These are phyloP conservation scores for Drosophila formosana DNA, from an alignment of 2,888 invertebrate species.

Conservation along the genomic window DNA sequence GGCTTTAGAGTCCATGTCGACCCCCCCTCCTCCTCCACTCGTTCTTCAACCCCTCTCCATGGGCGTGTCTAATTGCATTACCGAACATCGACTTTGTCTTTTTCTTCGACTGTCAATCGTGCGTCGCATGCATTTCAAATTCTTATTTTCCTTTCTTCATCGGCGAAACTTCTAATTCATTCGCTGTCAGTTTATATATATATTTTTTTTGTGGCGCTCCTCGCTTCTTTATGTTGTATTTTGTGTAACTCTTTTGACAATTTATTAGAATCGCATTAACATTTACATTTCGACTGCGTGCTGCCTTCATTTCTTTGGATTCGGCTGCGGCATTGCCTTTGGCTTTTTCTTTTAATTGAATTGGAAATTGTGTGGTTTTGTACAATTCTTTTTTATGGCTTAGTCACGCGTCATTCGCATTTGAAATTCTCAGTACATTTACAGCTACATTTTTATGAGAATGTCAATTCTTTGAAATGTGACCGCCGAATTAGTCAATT, in stretches of 20 bases:
- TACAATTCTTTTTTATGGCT: conserved; percentile 59
- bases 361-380: conserved; percentile 52
- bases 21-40: not conserved
- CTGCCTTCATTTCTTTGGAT: conserved; percentile 25
- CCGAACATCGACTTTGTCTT: conserved; percentile 24
- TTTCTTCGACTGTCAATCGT: conserved; percentile 54
- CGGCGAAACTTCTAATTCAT: conserved; percentile 48
- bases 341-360: conserved; percentile 55
- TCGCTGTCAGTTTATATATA: conserved; percentile 34
- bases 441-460: conserved; percentile 34
- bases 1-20: conserved; percentile 7
- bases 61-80: conserved; percentile 69
- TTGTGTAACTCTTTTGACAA: conserved; percentile 70
- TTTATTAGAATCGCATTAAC: conserved; percentile 67
- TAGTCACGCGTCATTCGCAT: conserved; percentile 69
- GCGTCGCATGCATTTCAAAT: conserved; percentile 59
- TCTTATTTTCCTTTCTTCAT: conserved; percentile 35
- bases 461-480: conserved; percentile 45
- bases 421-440: conserved; percentile 29
- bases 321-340: conserved; percentile 15
- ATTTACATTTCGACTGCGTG: conserved; percentile 63
- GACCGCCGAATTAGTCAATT: conserved; percentile 51
- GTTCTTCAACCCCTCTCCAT: conserved; percentile 5
- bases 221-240: conserved; percentile 37
- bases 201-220: conserved; percentile 49